Conservation (phyloP, 2,797 vertebrate genomes). For the Fratercula arctica region DNA sequence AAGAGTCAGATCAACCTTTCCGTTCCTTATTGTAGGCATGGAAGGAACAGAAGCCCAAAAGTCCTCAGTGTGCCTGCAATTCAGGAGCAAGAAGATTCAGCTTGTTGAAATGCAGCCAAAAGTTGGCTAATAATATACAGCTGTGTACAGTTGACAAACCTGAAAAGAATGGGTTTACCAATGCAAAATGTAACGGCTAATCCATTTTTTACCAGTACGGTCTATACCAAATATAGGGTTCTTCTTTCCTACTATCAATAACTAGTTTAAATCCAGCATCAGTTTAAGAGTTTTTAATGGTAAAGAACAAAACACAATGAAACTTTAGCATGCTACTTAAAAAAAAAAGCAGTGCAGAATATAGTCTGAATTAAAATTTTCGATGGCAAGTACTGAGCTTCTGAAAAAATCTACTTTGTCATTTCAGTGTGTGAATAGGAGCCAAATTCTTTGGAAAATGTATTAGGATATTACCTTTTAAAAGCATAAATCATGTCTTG, state of each 20-base stretch:
- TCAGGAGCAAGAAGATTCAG: background rate
- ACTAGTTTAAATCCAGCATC: background rate
- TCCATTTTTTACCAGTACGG: background rate
- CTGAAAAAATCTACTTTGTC: background rate
- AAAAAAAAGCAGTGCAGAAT: background rate
- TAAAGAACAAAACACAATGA: background rate
- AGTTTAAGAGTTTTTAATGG: background rate
- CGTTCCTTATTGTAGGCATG: background rate
- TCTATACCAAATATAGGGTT: background rate
- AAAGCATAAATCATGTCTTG: background rate
- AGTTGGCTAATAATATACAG: background rate
- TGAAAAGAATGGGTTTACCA: background rate
- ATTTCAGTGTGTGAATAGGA: background rate
- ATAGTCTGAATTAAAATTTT: background rate
- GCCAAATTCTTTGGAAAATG: background rate
- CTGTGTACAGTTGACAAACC: background rate
- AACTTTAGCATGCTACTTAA: background rate
- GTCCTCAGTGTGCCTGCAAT: background rate
- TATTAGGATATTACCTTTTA: background rate
- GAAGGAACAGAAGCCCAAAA: background rate
- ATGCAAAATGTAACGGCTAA: background rate
- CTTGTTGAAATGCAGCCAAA: background rate
- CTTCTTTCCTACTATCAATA: background rate
- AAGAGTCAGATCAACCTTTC: background rate
- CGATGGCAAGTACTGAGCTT: background rate